Conservation (phyloP, 2,113 vertebrate genomes). For the cattle (Bos taurus) region ARS-UCD2.0 NC_037334.1:11956501-11957000, state of each 20-base stretch:
- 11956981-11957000: background rate
- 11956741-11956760: background rate
- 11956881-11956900: background rate
- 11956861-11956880: background rate
- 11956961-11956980: background rate
- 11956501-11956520: background rate
- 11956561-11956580: background rate
- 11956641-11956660: background rate
- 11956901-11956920: background rate
- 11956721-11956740: background rate
- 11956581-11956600: background rate
- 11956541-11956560: background rate
- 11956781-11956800: background rate
- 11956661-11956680: background rate
- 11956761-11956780: background rate
- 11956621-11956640: background rate
- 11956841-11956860: background rate
- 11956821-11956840: background rate
- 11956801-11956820: background rate
- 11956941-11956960: background rate
- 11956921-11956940: background rate
- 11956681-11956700: background rate
- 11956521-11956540: background rate
- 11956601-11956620: background rate
- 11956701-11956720: background rate